Evolutionary conservation across 2,888 invertebrate species (phyloP).

Genomic region (Eupithecia dodoneata): DNA sequence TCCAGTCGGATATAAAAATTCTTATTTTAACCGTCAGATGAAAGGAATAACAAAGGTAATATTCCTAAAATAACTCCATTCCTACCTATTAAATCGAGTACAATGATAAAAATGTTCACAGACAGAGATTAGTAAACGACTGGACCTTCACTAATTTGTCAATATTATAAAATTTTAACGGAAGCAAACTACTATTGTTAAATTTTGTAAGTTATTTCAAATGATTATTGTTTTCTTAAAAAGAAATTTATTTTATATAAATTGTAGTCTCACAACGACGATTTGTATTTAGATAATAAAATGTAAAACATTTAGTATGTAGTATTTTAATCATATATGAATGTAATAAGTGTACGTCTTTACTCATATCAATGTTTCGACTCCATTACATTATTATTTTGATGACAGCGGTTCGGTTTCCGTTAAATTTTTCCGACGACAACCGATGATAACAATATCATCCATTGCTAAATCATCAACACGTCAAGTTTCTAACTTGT

Average conservation of each 20-base stretch:
- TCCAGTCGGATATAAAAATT: background rate
- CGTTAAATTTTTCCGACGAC: background rate
- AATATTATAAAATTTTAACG: slow-evolving; percentile 21
- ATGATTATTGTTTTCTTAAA: slow-evolving; percentile 19
- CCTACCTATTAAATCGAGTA: background rate
- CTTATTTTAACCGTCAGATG: background rate
- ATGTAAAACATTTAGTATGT: slow-evolving; percentile 32
- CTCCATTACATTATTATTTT: slow-evolving; percentile 1
- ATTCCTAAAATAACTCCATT: background rate
- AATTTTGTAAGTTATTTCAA: background rate
- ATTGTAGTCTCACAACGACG: slow-evolving; percentile 22
- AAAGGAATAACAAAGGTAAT: background rate
- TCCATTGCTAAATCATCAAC: background rate
- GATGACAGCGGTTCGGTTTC: background rate
- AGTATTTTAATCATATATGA: slow-evolving; percentile 22
- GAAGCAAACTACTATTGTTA: background rate
- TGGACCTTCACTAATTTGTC: slow-evolving; percentile 16
- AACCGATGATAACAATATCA: no score
- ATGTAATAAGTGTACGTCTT: slow-evolving; percentile 17
- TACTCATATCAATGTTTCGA: slow-evolving; percentile 23
- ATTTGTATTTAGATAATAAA: slow-evolving; percentile 22
- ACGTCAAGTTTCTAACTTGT: background rate
- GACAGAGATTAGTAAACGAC: slow-evolving; percentile 13
- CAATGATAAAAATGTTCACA: background rate
- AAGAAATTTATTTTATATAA: slow-evolving; percentile 27